These are phyloP conservation scores for Hipparchia semele DNA, from an alignment of 2,888 invertebrate species.

Conservation along the genomic window DNA sequence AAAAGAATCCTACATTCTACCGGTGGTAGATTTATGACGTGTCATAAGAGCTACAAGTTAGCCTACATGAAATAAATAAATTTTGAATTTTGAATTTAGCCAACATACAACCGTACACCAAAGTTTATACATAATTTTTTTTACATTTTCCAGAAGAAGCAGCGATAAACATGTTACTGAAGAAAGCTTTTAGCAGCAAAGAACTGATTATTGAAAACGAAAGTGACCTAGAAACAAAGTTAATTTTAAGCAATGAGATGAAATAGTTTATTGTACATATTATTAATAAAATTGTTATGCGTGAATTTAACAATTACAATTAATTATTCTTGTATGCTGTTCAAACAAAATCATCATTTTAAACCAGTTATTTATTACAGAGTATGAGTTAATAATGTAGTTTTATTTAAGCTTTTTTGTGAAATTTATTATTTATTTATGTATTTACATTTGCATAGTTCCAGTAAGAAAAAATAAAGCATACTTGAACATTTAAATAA, in stretches of 20 bases:
- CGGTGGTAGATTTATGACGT: too few relatives aligned
- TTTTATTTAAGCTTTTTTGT: slow-evolving; percentile 16
- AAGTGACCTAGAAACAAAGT: slow-evolving; percentile 70
- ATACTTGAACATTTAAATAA: too few relatives aligned
- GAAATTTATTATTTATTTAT: not conserved
- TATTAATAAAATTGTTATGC: slow-evolving; percentile 33
- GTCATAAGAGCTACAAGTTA: too few relatives aligned
- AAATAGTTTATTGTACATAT: slow-evolving; percentile 46
- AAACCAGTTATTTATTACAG: slow-evolving; percentile 31
- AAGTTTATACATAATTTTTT: slow-evolving; percentile 12
- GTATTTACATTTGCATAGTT: too few relatives aligned
- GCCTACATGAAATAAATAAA: too few relatives aligned
- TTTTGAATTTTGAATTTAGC: too few relatives aligned
- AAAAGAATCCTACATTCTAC: too few relatives aligned
- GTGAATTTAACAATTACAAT: slow-evolving; percentile 48
- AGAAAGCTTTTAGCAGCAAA: slow-evolving; percentile 78
- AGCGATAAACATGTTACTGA: slow-evolving; percentile 83
- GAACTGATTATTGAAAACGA: slow-evolving; percentile 80
- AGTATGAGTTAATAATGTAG: slow-evolving; percentile 20
- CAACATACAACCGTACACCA: not conserved
- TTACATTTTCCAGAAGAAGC: slow-evolving; percentile 81
- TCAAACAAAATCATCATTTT: slow-evolving; percentile 35
- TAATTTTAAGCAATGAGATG: slow-evolving; percentile 67
- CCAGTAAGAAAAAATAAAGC: too few relatives aligned
- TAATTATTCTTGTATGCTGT: slow-evolving; percentile 54